These are phyloP conservation scores for Caradrina clavipalpis DNA, from an alignment of 2,888 invertebrate genomes.

Conservation along the genomic window DNA sequence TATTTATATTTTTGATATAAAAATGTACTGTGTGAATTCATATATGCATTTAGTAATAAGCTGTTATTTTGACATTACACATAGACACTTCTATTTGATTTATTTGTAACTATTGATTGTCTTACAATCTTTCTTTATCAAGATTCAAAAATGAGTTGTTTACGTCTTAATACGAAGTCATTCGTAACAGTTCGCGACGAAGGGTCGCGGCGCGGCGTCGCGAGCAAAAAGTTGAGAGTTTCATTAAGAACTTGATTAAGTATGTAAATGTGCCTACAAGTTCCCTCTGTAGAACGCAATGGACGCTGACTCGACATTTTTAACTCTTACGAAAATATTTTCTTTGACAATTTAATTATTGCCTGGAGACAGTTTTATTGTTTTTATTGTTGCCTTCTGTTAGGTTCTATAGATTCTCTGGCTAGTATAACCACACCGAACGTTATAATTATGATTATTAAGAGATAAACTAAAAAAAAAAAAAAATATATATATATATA, in stretches of 20 bases:
- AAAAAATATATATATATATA: too few species aligned
- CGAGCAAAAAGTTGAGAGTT: conserved; percentile 54
- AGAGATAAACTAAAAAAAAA: too few species aligned
- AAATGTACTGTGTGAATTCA: too few species aligned
- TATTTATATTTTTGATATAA: too few species aligned
- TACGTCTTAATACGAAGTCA: conserved; percentile 45
- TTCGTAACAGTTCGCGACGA: conserved; percentile 42
- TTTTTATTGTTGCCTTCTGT: conserved; percentile 3
- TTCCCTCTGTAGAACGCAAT: conserved; percentile 31
- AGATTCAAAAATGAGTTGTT: conserved; percentile 52
- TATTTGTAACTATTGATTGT: too few species aligned
- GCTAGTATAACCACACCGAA: too few species aligned
- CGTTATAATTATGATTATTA: too few species aligned
- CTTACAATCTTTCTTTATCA: background rate
- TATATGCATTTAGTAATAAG: too few species aligned
- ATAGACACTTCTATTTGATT: too few species aligned
- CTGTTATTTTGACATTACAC: too few species aligned
- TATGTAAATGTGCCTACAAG: conserved; percentile 61
- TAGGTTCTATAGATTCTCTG: background rate
- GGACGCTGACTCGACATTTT: conserved; percentile 34
- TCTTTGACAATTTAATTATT: conserved; percentile 21
- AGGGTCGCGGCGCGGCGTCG: conserved; percentile 23
- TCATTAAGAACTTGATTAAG: conserved; percentile 58
- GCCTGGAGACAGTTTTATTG: background rate
- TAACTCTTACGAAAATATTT: conserved; percentile 35